Evolutionary conservation across 2,888 invertebrate genomes (phyloP).

Genomic region (Spodoptera exigua): DNA sequence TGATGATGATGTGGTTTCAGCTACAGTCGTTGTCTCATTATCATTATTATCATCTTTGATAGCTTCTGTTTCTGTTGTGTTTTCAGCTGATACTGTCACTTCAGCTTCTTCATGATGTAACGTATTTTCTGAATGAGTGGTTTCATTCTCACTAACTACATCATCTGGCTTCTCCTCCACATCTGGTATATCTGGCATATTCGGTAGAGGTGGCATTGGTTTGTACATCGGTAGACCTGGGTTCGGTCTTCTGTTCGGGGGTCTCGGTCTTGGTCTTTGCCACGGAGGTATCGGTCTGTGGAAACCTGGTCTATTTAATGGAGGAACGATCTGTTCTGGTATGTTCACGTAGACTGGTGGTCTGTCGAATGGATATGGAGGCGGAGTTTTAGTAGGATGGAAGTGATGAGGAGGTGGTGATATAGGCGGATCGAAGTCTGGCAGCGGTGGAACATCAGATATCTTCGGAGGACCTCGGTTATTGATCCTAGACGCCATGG

Average conservation of each 20-base stretch:
- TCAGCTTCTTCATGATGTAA: constrained; percentile 73
- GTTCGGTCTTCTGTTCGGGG: constrained; percentile 85
- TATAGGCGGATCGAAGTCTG: constrained; percentile 90
- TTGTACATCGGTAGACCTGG: constrained; percentile 90
- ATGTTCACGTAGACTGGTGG: constrained; percentile 92
- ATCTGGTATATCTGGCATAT: constrained; percentile 76
- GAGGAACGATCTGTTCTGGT: constrained; percentile 93
- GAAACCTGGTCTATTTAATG: constrained; percentile 89
- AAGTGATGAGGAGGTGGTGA: constrained; percentile 82
- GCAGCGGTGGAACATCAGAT: constrained; percentile 92
- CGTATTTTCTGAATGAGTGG: constrained; percentile 77
- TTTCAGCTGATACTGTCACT: constrained; percentile 64
- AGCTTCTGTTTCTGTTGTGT: constrained; percentile 63
- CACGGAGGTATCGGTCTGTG: constrained; percentile 91
- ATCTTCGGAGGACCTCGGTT: constrained; percentile 96
- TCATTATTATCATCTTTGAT: constrained; percentile 66
- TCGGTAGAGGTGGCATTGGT: constrained; percentile 87
- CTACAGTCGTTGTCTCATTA: constrained; percentile 65
- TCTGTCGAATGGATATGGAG: constrained; percentile 94
- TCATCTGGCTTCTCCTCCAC: constrained; percentile 66
- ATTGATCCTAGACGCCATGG: constrained; percentile 94
- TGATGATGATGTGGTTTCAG: constrained; percentile 51
- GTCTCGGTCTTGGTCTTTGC: constrained; percentile 90
- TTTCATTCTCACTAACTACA: constrained; percentile 77
- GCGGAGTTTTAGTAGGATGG: constrained; percentile 87